A percentile compares a stretch with the other conserved stretches of the same genome.
Conservation (phyloP, 1,140 invertebrate genomes). For the Anastatus disparis region DNA sequence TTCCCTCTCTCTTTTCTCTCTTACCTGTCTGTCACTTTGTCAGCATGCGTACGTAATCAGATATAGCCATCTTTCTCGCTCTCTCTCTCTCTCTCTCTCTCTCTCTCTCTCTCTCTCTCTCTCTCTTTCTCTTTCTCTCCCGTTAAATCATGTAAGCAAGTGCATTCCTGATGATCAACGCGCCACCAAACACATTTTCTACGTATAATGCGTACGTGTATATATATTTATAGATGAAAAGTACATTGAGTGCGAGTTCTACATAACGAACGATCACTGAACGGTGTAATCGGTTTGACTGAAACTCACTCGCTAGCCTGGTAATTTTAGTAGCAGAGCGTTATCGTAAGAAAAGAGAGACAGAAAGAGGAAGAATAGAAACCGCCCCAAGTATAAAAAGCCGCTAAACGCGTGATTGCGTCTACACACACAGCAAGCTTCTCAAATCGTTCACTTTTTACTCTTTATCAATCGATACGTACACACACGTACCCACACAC, state of each 20-base stretch:
- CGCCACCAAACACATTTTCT: constrained; percentile 15
- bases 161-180: constrained; percentile 55
- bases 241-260: no score
- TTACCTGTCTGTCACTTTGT: constrained; percentile 58
- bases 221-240: no score
- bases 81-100: no score
- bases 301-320: no score
- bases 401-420: constrained; percentile 55
- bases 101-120: no score
- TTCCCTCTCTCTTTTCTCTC: not conserved
- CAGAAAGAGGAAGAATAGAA: constrained; percentile 26
- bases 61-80: no score
- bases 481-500: no score
- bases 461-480: no score
- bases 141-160: constrained; percentile 55
- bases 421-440: no score
- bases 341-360: not conserved
- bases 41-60: constrained; percentile 57
- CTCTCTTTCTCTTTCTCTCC: no score
- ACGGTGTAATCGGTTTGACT: constrained; percentile 55
- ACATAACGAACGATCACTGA: constrained; percentile 53
- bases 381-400: constrained; percentile 52
- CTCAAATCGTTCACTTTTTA: no score
- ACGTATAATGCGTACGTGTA: constrained; percentile 25
- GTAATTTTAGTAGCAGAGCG: no score